Percentiles rank a stretch among this genome's conserved stretches.
Evolutionary conservation across 1,140 invertebrate species (phyloP).

Genomic region (Zaprionus ghesquierei): DNA sequence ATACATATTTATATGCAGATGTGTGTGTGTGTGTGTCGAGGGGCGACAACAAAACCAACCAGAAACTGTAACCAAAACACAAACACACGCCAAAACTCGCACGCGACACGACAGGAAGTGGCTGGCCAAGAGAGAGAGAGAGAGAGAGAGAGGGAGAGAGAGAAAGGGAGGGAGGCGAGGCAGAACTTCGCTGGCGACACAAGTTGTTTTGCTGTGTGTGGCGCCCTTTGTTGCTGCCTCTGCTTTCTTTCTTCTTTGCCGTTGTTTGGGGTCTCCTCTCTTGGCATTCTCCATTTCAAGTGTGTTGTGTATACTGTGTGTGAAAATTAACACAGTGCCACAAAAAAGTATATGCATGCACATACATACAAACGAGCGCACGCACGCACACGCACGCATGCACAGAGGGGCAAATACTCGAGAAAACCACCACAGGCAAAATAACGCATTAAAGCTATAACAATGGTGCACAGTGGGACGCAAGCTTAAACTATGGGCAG

Average conservation of each 20-base stretch:
- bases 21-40: neutral
- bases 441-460: slow-evolving; percentile 12
- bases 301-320: slow-evolving; percentile 54
- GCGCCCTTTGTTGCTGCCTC: neutral
- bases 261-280: neutral
- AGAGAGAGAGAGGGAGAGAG: neutral
- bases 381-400: neutral
- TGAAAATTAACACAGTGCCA: slow-evolving; percentile 75
- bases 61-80: slow-evolving; percentile 48
- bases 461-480: slow-evolving; percentile 27
- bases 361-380: slow-evolving; percentile 2
- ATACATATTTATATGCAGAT: neutral
- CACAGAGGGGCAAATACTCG: slow-evolving; percentile 4
- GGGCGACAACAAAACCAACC: slow-evolving; percentile 9
- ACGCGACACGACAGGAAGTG: slow-evolving; percentile 46
- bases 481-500: no score
- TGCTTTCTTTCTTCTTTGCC: neutral
- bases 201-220: slow-evolving; percentile 43
- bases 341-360: slow-evolving; percentile 45
- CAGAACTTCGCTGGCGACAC: slow-evolving; percentile 32
- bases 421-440: slow-evolving; percentile 18
- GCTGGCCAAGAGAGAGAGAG: neutral
- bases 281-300: slow-evolving; percentile 19
- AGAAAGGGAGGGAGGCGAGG: neutral
- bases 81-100: slow-evolving; percentile 48